Evolutionary conservation across 2,888 invertebrate genomes (phyloP), one percentile per base, ranked within the genome.

Genomic region (Colostygia pectinataria): DNA sequence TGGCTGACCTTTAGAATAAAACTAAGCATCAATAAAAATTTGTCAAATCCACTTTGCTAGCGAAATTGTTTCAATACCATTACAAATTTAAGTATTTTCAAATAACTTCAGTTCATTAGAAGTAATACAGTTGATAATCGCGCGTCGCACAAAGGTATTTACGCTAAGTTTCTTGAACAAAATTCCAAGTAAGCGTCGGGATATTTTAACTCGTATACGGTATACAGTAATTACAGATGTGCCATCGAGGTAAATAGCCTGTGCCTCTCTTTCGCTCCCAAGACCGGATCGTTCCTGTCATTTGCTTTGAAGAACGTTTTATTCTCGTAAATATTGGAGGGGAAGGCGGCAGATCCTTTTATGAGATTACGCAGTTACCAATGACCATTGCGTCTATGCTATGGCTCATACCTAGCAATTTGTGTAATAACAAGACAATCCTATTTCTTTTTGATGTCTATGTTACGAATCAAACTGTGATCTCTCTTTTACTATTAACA

Each of bases 211-310:
- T 73, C 71, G 74, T 80, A 74, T 77, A 78, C 72, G 73, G 72
- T 74, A 71, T 72, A 74, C 76, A 80, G 80, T 88, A 87, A 87
- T 89, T 89, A 89, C 83, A 75, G 82, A 82, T 80, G 81, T 79
- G 79, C 75, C 71, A 75, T 77, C 71, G 80, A 79, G 82, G 81
- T 83, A 85, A 85, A 85, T 82, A 84, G 80, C 81, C 80, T 73
- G 39, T 46, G 29, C 47, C 28, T 76, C 77, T 72, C 73, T 53
- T 62, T 78, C 71, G 64, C 74, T 69, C 70, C 63, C 64, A 55
- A 69, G 68, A 72, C 74, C 69, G 61, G 62, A 39, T 54, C 72
- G 73, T 68, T 72, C 73, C 79, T 83, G 81, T 84, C 84, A 83
- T 83, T 82, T 74, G 67, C 70, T 76, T 76, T 71, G 76, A 71